A percentile compares a stretch with the other conserved stretches of the same genome.
Conservation (phyloP, 2,113 vertebrate genomes). For the Xiphias gladius region DNA sequence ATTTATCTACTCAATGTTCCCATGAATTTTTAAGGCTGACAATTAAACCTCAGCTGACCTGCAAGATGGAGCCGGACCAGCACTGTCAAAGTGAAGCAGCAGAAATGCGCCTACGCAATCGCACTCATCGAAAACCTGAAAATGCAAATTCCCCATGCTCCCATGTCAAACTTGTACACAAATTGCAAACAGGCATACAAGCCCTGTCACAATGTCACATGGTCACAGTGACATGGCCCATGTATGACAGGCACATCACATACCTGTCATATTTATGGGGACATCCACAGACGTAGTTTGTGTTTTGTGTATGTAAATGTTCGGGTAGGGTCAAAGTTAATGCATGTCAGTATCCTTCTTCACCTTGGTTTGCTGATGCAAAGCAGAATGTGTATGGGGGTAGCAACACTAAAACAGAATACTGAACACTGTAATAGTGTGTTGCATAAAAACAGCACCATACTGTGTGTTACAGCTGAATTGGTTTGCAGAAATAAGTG, state of each 20-base stretch:
- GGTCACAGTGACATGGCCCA: constrained; percentile 56
- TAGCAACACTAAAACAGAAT: constrained; percentile 24
- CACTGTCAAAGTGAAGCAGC: constrained; percentile 67
- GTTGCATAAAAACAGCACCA: constrained; percentile 8
- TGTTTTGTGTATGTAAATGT: constrained; percentile 78
- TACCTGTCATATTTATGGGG: constrained; percentile 74
- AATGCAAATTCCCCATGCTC: constrained; percentile 5
- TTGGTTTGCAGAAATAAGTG: neutral
- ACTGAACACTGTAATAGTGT: constrained; percentile 25
- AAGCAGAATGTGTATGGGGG: constrained; percentile 37
- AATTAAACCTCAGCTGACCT: constrained; percentile 86
- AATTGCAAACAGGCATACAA: constrained; percentile 40
- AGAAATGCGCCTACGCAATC: constrained; percentile 54
- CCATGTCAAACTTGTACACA: constrained; percentile 26
- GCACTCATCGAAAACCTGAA: constrained; percentile 48
- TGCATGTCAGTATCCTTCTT: constrained; percentile 66
- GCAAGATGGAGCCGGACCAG: constrained; percentile 60
- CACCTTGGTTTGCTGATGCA: constrained; percentile 67
- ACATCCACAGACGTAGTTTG: constrained; percentile 57
- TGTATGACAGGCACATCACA: constrained; percentile 67
- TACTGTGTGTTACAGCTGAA: neutral
- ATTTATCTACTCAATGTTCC: constrained; percentile 84
- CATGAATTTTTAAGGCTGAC: constrained; percentile 87
- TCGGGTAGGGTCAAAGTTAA: constrained; percentile 74
- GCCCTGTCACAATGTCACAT: constrained; percentile 63